A percentile compares a stretch with the other conserved stretches of the same genome.
Conservation (phyloP, 2,797 vertebrate species). For the Falco naumanni region DNA sequence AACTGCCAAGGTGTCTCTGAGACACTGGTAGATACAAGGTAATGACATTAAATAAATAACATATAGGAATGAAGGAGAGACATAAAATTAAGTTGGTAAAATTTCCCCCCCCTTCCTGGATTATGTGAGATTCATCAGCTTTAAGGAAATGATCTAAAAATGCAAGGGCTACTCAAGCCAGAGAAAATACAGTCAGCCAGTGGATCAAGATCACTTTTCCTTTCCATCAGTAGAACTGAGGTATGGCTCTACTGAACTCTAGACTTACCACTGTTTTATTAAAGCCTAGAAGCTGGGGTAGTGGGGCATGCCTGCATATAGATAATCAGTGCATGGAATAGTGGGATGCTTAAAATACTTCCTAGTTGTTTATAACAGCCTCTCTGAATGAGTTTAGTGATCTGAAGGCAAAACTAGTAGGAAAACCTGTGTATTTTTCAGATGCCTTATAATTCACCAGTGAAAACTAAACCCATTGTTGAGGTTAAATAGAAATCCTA, state of each 20-base stretch:
- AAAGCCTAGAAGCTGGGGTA: background rate
- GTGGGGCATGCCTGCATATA: background rate
- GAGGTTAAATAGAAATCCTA: background rate
- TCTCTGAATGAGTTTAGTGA: conserved; percentile 6
- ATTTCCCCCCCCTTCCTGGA: background rate
- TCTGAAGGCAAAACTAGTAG: background rate
- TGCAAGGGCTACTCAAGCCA: background rate
- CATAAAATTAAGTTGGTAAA: background rate
- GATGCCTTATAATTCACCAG: background rate
- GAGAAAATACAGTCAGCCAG: background rate
- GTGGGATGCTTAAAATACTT: background rate
- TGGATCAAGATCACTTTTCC: background rate
- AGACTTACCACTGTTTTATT: background rate
- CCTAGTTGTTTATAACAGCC: background rate
- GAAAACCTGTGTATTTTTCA: background rate
- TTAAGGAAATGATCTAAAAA: background rate
- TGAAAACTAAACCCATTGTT: background rate
- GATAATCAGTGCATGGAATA: background rate
- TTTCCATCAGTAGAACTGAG: background rate
- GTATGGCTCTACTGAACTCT: background rate
- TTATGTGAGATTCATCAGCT: background rate
- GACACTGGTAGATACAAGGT: background rate
- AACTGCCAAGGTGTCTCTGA: background rate
- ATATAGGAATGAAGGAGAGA: background rate
- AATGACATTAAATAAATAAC: background rate